These are phyloP conservation scores for Antheraea yamamai DNA, from an alignment of 2,888 invertebrate genomes.

Conservation along the genomic window DNA sequence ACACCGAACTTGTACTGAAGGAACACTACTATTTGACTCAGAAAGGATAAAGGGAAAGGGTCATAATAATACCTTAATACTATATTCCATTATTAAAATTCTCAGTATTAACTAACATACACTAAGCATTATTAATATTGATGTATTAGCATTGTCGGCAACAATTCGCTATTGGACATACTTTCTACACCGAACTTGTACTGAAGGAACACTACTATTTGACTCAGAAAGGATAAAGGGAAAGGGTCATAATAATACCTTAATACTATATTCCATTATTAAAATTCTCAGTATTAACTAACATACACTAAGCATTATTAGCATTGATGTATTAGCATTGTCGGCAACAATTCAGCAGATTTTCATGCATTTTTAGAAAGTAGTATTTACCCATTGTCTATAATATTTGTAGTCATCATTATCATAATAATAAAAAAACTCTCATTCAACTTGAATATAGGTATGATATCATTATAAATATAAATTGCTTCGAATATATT, in stretches of 20 bases:
- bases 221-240: background rate
- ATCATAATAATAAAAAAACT: background rate
- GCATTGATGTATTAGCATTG: too few species aligned
- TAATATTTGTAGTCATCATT: background rate
- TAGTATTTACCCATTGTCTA: background rate
- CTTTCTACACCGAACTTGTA: background rate
- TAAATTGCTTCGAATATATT: background rate
- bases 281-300: background rate
- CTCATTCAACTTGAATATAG: background rate
- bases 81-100: constrained; percentile 2
- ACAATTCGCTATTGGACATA: background rate
- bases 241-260: background rate
- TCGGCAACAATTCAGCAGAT: background rate
- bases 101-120: background rate
- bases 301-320: background rate
- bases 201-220: background rate
- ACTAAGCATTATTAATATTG: background rate
- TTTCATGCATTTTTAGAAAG: background rate
- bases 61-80: background rate
- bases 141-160: background rate
- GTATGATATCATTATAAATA: background rate
- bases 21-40: background rate
- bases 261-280: constrained; percentile 2
- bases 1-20: background rate
- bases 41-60: background rate